phyloP scores from a whole-genome alignment of 2,113 vertebrate genomes.

The Glaucomys volans region DNA sequence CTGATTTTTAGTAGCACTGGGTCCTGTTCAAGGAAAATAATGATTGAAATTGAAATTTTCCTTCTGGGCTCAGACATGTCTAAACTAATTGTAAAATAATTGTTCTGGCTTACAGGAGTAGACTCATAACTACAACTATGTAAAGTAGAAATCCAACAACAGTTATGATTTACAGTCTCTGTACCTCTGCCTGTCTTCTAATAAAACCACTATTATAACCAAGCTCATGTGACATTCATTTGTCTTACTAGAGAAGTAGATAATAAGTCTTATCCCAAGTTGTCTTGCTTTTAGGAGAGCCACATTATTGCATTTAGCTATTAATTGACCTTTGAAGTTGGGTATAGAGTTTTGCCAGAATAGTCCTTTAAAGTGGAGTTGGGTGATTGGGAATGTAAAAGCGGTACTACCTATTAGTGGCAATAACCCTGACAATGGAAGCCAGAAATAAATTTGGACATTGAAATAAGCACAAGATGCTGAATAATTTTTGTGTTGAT shows the following conservation, averaged over 20 bases:
- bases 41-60: conserved; percentile 78
- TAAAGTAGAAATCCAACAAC: conserved; percentile 65
- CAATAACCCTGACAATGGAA: not conserved
- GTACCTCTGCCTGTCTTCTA: conserved; percentile 10
- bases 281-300: not conserved
- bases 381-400: not conserved
- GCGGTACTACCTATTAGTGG: not conserved
- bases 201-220: conserved; percentile 45
- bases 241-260: conserved; percentile 11
- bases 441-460: conserved; percentile 4
- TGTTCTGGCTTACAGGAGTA: conserved; percentile 75
- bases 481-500: not conserved
- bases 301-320: not conserved
- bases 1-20: conserved; percentile 72
- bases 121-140: conserved; percentile 67
- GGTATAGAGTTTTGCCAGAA: not conserved
- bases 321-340: conserved; percentile 1
- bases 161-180: conserved; percentile 56
- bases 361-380: too few relatives aligned
- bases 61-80: conserved; percentile 81
- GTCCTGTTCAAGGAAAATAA: conserved; percentile 74
- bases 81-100: conserved; percentile 86
- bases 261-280: not conserved
- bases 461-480: conserved; percentile 26
- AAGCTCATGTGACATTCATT: conserved; percentile 21